Base-by-base conservation (phyloP, 2,888 invertebrate genomes). In the Drosophila acutilabella region DNA sequence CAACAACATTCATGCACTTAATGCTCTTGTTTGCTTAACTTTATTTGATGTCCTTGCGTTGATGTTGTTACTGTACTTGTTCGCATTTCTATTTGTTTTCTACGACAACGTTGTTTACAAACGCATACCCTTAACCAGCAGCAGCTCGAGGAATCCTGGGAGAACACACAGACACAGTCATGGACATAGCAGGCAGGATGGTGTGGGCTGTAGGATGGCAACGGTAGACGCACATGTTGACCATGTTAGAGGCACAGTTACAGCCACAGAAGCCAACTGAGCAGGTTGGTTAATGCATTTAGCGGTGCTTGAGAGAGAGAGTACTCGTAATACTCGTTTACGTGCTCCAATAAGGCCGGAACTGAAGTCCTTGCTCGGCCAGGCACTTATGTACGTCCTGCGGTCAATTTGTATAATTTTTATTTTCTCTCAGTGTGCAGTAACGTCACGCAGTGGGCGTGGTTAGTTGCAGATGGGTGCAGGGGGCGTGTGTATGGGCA, bases 21-120 rank as follows among this genome's bases (percentile, higher is more conserved):
- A 86, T 80, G 71, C 74, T 64, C 71, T 74, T 82, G 80, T 87
- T 82, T 84, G 70, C 68, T 73, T 76, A 78, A 84, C 78, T 80
- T 82, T 75, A 82, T 79, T 83, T 80, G 74, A 74, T 74, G 78
- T 80, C 72, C 69, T 70, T 72, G 69, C 60, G 48, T 65, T 61
- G 72, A 64, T 56, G 74, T 71, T 71, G 59, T 56, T 78, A 52
- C 57, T 65, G 58, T 47, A 53, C 38, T 44, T 44, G 57, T 42
- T 44, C 45, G 60, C 40, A 42, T 57, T 66, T 23, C 70, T 75
- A 78, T 82, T 81, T 80, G 69, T 70, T 77, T 74, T 73, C 57
- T 53, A 52, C 62, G 59, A 61, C 74, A 78, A 62, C 66, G 61
- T 74, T 82, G 78, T 75, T 86, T 78, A 71, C 81, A 67, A 73